phyloP scores from a whole-genome alignment of 2,113 vertebrate species.

The Camelus bactrianus region DNA sequence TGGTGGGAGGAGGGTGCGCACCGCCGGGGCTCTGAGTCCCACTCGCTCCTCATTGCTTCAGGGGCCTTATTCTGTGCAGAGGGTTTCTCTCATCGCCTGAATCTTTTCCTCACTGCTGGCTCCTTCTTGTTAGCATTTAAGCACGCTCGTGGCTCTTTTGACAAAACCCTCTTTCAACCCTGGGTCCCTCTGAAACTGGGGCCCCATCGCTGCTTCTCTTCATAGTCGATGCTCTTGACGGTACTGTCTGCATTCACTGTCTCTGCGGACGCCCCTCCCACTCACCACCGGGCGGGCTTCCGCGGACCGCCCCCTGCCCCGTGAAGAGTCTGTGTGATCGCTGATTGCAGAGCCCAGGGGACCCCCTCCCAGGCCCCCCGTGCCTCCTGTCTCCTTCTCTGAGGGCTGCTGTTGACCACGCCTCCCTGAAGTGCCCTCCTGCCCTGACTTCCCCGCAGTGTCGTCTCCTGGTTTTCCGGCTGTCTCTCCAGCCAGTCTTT shows the following conservation, averaged over 20 bases:
- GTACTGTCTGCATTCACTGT: background rate
- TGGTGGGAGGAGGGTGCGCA: too few relatives aligned
- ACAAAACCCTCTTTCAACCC: background rate
- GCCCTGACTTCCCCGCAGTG: background rate
- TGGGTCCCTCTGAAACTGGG: background rate
- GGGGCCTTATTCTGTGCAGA: background rate
- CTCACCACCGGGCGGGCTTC: background rate
- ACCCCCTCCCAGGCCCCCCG: background rate
- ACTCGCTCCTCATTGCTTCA: rapidly evolving
- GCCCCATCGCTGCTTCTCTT: background rate
- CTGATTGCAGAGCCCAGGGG: background rate
- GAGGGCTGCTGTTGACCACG: rapidly evolving
- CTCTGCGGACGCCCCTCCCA: too few relatives aligned
- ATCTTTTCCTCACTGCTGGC: background rate
- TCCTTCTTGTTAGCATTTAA: background rate
- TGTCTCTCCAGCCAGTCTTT: background rate
- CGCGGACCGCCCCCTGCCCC: background rate
- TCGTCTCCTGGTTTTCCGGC: background rate
- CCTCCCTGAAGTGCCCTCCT: background rate
- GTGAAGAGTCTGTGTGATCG: rapidly evolving
- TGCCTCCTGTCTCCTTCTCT: rapidly evolving
- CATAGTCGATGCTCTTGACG: background rate
- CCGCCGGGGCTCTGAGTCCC: background rate
- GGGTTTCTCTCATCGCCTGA: background rate
- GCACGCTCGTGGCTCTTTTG: background rate